Percentiles rank a stretch among this genome's conserved stretches.
phyloP scores from a whole-genome alignment of 2,797 vertebrate species.

The Rhynchotus rufescens region DNA sequence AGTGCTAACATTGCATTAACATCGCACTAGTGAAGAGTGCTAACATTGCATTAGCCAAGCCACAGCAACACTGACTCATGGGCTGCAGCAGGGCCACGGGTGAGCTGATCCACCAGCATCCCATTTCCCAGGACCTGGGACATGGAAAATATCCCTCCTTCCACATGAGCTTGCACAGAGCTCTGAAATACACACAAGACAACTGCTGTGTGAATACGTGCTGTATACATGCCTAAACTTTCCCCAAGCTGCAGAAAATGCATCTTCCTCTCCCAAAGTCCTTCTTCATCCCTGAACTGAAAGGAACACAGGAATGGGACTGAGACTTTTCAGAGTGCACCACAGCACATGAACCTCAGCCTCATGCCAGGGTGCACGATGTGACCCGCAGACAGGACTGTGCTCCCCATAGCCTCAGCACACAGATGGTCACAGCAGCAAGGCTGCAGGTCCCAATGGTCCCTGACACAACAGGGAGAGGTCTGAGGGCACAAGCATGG shows the following conservation, averaged over 20 bases:
- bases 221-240: background rate
- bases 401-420: background rate
- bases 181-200: background rate
- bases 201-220: background rate
- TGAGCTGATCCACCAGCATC: background rate
- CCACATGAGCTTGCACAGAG: background rate
- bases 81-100: background rate
- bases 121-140: background rate
- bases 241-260: background rate
- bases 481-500: background rate
- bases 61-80: background rate
- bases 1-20: no score
- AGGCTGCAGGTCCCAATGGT: background rate
- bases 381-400: rapidly evolving
- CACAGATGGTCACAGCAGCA: rapidly evolving
- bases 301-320: background rate
- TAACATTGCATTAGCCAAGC: no score
- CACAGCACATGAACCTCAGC: background rate
- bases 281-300: background rate
- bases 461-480: background rate
- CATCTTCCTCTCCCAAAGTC: background rate
- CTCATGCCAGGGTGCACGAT: background rate
- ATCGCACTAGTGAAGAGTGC: no score
- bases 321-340: background rate
- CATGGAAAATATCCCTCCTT: background rate